phyloP scores from a whole-genome alignment of 2,113 vertebrate genomes.

The Falco punctatus region DNA sequence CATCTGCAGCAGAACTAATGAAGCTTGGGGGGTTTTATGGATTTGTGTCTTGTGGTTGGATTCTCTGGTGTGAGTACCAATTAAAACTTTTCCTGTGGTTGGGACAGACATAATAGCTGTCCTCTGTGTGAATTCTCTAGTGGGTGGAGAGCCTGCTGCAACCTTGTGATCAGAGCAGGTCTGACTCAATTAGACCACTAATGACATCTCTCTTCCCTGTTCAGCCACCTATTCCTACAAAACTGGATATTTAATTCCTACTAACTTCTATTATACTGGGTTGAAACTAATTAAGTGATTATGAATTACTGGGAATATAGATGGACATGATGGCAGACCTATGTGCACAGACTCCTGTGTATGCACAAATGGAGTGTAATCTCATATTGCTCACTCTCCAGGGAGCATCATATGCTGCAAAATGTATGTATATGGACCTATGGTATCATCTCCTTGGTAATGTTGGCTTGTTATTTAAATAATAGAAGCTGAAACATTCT shows the following conservation, averaged over 20 bases:
- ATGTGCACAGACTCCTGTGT: not conserved
- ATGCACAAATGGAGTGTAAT: not conserved
- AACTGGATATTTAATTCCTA: not conserved
- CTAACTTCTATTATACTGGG: not conserved
- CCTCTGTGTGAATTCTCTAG: not conserved
- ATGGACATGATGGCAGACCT: not conserved
- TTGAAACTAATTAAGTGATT: not conserved
- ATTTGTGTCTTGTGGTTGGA: slow-evolving; percentile 12
- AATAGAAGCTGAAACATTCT: not conserved
- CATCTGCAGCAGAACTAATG: slow-evolving; percentile 40
- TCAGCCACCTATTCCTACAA: not conserved
- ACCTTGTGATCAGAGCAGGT: not conserved
- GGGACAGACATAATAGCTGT: not conserved
- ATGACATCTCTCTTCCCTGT: not conserved
- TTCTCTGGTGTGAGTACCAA: slow-evolving; percentile 3
- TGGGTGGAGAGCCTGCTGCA: not conserved
- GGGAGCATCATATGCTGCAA: not conserved
- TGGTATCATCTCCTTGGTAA: not conserved
- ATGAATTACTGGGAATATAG: not conserved
- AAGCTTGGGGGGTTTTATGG: not conserved
- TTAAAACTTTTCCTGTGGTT: slow-evolving; percentile 41
- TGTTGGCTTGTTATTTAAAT: not conserved
- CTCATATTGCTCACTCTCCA: not conserved
- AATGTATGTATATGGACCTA: not conserved
- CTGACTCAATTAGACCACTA: not conserved